Conservation (phyloP, 1,140 invertebrate species). For the Ganaspis sp. region DNA sequence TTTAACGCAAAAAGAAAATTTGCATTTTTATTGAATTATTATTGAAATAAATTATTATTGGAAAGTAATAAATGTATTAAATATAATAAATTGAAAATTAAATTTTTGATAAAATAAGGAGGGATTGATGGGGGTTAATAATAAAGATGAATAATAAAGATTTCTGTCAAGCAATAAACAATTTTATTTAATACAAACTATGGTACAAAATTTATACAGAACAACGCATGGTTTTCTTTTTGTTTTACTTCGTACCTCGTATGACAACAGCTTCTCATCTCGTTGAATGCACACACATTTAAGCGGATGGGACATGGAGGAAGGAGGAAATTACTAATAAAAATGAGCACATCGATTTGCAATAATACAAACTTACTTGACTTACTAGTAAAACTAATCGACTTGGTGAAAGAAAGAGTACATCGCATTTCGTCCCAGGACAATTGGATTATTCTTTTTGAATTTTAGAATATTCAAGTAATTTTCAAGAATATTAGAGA, state of each 20-base stretch:
- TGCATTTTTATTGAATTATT: too few relatives aligned
- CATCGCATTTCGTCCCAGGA: slow-evolving; percentile 19
- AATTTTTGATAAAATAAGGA: too few relatives aligned
- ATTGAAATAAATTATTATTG: too few relatives aligned
- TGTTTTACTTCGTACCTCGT: slow-evolving; percentile 54
- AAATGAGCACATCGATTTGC: slow-evolving; percentile 67
- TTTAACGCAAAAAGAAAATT: too few relatives aligned
- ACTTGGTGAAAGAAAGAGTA: slow-evolving; percentile 56
- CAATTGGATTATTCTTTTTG: not conserved
- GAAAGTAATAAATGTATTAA: too few relatives aligned
- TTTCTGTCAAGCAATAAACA: slow-evolving; percentile 75
- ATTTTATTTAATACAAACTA: slow-evolving; percentile 78
- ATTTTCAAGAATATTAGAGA: too few relatives aligned
- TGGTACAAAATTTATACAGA: slow-evolving; percentile 78
- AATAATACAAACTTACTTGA: slow-evolving; percentile 68
- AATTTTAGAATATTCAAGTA: too few relatives aligned
- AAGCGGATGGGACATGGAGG: slow-evolving; percentile 60
- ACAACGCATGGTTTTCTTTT: slow-evolving; percentile 70
- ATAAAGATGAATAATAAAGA: too few relatives aligned
- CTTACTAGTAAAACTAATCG: slow-evolving; percentile 63
- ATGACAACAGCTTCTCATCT: slow-evolving; percentile 68
- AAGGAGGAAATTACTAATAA: slow-evolving; percentile 57
- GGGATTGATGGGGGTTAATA: too few relatives aligned
- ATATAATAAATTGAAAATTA: too few relatives aligned
- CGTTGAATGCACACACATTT: slow-evolving; percentile 65